Conservation (phyloP, 1,140 invertebrate genomes). For the Teleogryllus occipitalis region DNA sequence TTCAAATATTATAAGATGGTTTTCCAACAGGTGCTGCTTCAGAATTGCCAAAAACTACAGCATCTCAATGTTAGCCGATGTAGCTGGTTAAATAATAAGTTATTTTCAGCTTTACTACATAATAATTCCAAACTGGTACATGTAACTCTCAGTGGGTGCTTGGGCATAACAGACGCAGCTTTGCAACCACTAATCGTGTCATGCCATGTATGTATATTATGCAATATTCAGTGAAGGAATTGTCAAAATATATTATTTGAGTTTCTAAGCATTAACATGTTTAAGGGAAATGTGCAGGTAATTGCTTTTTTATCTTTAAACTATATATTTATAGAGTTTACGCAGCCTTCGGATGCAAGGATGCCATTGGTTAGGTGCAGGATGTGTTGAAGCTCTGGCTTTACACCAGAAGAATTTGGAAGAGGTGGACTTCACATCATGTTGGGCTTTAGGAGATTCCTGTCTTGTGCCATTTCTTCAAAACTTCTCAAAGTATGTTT, state of each 20-base stretch:
- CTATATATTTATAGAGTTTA: constrained; percentile 31
- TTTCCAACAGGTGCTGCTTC: constrained; percentile 35
- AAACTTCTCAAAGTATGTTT: constrained; percentile 43
- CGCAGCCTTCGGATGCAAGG: constrained; percentile 41
- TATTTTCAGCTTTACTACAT: constrained; percentile 41
- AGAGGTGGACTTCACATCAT: constrained; percentile 41
- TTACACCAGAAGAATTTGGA: constrained; percentile 44
- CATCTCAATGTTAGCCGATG: constrained; percentile 43
- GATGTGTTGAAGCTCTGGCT: constrained; percentile 45
- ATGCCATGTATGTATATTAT: constrained; percentile 30
- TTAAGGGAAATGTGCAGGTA: background rate
- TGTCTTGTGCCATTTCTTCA: constrained; percentile 37
- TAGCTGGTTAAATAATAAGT: constrained; percentile 37
- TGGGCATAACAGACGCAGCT: constrained; percentile 43
- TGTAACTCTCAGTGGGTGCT: constrained; percentile 46
- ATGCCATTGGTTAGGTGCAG: constrained; percentile 46
- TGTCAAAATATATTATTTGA: background rate
- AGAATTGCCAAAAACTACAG: constrained; percentile 38
- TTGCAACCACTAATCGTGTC: constrained; percentile 47
- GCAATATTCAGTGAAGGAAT: background rate
- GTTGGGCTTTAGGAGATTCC: constrained; percentile 18
- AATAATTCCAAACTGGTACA: constrained; percentile 39
- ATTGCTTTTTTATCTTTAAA: background rate
- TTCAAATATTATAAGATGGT: background rate
- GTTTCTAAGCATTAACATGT: background rate